phyloP scores from a whole-genome alignment of 2,888 invertebrate species.

The Hedya salicella region DNA sequence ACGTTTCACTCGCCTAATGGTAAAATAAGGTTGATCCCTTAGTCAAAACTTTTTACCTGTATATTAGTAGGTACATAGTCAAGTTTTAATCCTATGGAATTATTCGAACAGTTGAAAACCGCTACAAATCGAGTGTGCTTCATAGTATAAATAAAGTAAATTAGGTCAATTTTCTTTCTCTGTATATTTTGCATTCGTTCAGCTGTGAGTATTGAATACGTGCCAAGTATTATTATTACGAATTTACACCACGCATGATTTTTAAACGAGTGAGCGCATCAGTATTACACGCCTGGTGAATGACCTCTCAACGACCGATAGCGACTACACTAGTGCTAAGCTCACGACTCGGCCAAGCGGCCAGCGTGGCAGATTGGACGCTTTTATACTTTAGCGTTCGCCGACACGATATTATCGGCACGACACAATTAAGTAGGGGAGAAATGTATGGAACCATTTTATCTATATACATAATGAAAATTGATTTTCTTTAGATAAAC shows the following conservation, averaged over 20 bases:
- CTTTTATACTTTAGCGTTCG: too few relatives aligned
- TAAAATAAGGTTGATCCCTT: neutral
- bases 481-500: too few relatives aligned
- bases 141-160: slow-evolving; percentile 47
- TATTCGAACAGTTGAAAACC: too few relatives aligned
- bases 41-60: neutral
- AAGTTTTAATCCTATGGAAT: too few relatives aligned
- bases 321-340: slow-evolving; percentile 43
- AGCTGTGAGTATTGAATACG: slow-evolving; percentile 60
- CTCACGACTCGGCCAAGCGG: neutral
- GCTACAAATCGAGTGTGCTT: neutral
- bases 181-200: slow-evolving; percentile 57
- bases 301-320: slow-evolving; percentile 68
- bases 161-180: slow-evolving; percentile 62
- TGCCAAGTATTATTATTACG: slow-evolving; percentile 67
- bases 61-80: too few relatives aligned
- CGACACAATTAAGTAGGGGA: too few relatives aligned
- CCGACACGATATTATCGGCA: too few relatives aligned
- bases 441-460: too few relatives aligned
- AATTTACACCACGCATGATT: slow-evolving; percentile 49
- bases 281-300: slow-evolving; percentile 25
- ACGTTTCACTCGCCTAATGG: neutral
- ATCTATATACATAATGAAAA: too few relatives aligned
- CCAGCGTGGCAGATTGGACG: neutral
- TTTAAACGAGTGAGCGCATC: slow-evolving; percentile 51